A percentile compares a stretch with the other conserved stretches of the same genome.
phyloP scores from a whole-genome alignment of 2,797 vertebrate species.

The Muscicapa comitata region DNA sequence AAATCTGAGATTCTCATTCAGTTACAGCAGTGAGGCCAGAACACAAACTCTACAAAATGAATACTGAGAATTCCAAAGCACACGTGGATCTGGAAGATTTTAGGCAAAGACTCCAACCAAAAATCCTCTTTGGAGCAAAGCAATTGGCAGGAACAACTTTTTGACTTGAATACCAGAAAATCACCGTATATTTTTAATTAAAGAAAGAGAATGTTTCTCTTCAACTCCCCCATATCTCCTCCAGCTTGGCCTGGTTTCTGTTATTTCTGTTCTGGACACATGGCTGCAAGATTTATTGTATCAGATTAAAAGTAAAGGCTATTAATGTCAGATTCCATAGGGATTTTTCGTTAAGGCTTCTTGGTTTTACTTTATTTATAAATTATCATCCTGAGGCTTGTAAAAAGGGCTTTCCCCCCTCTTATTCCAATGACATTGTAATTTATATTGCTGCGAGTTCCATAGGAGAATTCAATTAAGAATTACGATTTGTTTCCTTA shows the following conservation, averaged over 20 bases:
- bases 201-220: background rate
- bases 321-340: constrained; percentile 10
- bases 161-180: constrained; percentile 14
- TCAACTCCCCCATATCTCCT: background rate
- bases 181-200: constrained; percentile 3
- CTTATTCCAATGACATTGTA: background rate
- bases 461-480: constrained; percentile 31
- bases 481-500: constrained; percentile 29
- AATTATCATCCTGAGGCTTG: constrained; percentile 37
- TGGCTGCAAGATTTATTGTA: constrained; percentile 48
- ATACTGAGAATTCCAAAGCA: background rate
- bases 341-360: constrained; percentile 7
- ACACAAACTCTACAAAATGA: background rate
- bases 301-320: constrained; percentile 40
- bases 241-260: background rate
- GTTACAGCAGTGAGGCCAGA: background rate
- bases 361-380: constrained; percentile 45
- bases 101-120: background rate
- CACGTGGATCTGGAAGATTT: background rate
- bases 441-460: constrained; percentile 31
- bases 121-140: background rate
- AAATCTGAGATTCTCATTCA: background rate
- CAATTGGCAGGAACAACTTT: background rate
- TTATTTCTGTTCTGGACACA: constrained; percentile 1
- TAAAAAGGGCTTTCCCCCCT: background rate